Evolutionary conservation across 2,113 vertebrate genomes (phyloP).

Genomic region (Rhabdornis inornatus): DNA sequence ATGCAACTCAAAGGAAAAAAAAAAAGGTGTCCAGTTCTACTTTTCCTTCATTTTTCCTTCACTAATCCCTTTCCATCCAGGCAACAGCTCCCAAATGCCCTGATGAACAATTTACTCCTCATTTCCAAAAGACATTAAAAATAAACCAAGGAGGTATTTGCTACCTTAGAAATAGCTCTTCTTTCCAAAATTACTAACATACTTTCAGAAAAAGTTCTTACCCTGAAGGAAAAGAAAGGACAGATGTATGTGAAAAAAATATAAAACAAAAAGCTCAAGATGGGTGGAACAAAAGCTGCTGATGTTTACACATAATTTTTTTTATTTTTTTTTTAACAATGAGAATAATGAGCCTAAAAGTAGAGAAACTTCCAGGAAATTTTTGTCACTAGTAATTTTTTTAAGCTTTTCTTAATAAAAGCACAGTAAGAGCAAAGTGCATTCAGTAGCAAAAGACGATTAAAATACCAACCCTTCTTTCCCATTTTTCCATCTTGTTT

Average conservation of each 20-base stretch:
- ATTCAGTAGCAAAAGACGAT: slow-evolving; percentile 23
- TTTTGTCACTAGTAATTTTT: not conserved
- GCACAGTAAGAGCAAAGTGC: not conserved
- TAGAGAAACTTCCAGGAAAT: not conserved
- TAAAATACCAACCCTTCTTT: slow-evolving; percentile 23
- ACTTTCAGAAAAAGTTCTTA: not conserved
- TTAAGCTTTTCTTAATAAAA: slow-evolving; percentile 39
- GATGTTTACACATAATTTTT: not conserved
- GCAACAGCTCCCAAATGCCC: not conserved
- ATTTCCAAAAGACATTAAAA: not conserved
- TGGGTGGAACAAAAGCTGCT: not conserved
- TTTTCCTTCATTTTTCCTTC: not conserved
- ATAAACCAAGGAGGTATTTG: not conserved
- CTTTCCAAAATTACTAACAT: not conserved
- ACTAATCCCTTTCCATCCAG: not conserved
- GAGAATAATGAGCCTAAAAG: not conserved
- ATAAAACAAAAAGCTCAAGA: not conserved
- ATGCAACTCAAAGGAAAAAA: not conserved
- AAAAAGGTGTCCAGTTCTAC: not conserved
- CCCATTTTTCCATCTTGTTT: not conserved
- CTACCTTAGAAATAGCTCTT: not conserved
- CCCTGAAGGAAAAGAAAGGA: not conserved
- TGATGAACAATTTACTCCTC: not conserved
- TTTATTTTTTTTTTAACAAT: not conserved
- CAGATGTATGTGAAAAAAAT: not conserved